Conservation (phyloP, 2,113 vertebrate genomes). For the Pseudorhombus dupliciocellatus region DNA sequence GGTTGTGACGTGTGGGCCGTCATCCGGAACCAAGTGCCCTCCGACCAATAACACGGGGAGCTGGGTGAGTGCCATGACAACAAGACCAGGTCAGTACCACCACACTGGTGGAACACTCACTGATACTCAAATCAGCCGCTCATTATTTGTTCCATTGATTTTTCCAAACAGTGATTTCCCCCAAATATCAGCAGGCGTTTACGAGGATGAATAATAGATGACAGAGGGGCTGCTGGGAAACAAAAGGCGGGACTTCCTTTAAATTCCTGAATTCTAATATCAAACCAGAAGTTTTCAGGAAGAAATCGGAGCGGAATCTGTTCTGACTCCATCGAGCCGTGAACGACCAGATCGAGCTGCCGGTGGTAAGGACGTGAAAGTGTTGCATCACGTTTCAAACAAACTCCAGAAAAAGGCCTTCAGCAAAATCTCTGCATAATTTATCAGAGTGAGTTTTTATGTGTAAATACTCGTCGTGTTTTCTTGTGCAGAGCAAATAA, state of each 20-base stretch:
- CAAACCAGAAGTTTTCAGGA: slow-evolving; percentile 7
- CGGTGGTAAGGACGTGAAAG: slow-evolving; percentile 62
- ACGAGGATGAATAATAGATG: slow-evolving; percentile 65
- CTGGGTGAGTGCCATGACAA: too few relatives aligned
- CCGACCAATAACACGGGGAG: too few relatives aligned
- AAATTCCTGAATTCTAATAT: too few relatives aligned
- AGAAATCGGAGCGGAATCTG: background rate
- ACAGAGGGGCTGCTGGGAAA: slow-evolving; percentile 43
- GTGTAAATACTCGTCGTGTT: slow-evolving; percentile 10
- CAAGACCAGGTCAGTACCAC: too few relatives aligned
- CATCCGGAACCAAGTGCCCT: too few relatives aligned
- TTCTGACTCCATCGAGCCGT: slow-evolving; percentile 10
- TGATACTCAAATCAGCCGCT: slow-evolving; percentile 44
- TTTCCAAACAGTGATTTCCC: slow-evolving; percentile 67
- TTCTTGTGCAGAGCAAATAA: slow-evolving; percentile 14
- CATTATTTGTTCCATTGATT: slow-evolving; percentile 72
- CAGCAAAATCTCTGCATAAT: slow-evolving; percentile 64
- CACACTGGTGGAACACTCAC: too few relatives aligned
- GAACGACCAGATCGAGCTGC: slow-evolving; percentile 17
- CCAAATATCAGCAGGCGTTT: slow-evolving; percentile 64
- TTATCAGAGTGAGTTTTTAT: slow-evolving; percentile 16
- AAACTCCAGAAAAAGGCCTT: slow-evolving; percentile 51
- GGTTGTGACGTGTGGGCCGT: too few relatives aligned
- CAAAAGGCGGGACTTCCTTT: slow-evolving; percentile 36
- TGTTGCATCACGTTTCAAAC: slow-evolving; percentile 67